Percentiles rank a stretch among this genome's conserved stretches.
phyloP scores from a whole-genome alignment of 2,888 invertebrate species.

The Drosophila mettleri region DNA sequence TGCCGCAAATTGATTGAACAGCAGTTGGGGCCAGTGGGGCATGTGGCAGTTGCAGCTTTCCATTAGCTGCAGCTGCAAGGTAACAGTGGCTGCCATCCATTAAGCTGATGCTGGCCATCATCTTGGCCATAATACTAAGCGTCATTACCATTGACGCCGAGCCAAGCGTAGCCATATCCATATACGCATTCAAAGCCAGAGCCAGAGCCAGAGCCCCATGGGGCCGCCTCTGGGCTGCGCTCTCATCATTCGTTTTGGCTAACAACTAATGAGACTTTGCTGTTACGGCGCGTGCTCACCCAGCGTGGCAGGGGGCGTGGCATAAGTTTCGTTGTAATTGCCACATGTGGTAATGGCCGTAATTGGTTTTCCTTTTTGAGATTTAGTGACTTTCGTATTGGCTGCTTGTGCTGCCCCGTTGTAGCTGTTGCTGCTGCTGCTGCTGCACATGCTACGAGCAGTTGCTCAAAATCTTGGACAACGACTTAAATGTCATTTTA shows the following conservation, averaged over 20 bases:
- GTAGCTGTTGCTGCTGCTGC: slow-evolving; percentile 7
- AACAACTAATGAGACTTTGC: slow-evolving; percentile 78
- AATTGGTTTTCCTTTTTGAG: slow-evolving; percentile 78
- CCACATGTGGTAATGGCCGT: slow-evolving; percentile 77
- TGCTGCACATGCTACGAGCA: slow-evolving; percentile 30
- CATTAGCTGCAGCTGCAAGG: slow-evolving; percentile 46
- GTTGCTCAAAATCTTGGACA: slow-evolving; percentile 49
- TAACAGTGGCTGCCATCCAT: slow-evolving; percentile 45
- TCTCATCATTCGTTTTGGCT: slow-evolving; percentile 58
- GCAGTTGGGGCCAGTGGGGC: neutral
- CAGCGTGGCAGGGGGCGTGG: neutral
- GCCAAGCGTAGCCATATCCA: slow-evolving; percentile 53
- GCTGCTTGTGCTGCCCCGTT: slow-evolving; percentile 45
- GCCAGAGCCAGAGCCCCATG: too few relatives aligned
- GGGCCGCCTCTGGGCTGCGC: slow-evolving; percentile 31
- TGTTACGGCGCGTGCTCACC: slow-evolving; percentile 63
- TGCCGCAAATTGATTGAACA: slow-evolving; percentile 37
- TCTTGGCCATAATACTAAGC: slow-evolving; percentile 70
- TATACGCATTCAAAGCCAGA: slow-evolving; percentile 17
- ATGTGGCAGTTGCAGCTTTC: neutral
- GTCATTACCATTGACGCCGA: slow-evolving; percentile 66
- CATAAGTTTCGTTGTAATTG: slow-evolving; percentile 70
- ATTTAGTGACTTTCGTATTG: slow-evolving; percentile 77
- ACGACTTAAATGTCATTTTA: slow-evolving; percentile 69
- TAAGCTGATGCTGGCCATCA: slow-evolving; percentile 52